Base-by-base conservation (phyloP, 92 coral and sea anemone species). In the Bergia puertoricense region DNA sequence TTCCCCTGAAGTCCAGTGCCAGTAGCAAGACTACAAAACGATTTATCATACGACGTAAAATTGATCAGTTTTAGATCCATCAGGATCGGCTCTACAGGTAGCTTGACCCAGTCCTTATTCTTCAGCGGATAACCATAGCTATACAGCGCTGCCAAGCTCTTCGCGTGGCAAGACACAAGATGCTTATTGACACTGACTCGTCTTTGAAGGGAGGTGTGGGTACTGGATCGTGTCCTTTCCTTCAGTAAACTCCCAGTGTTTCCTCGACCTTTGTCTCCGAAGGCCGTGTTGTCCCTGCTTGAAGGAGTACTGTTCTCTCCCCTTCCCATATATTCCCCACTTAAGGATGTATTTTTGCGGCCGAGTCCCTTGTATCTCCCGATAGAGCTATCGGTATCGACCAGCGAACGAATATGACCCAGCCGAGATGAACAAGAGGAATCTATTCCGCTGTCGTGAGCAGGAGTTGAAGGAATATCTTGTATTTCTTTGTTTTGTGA, bases 31-130 rank as follows among this genome's bases (percentile, higher is more conserved):
- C 23, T 45, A 37, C 54, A 50, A 50, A 84, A 71, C 4, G 78
- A 59, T 75, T 89, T 89, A 44, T 95, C 98, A 51, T 96, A 95
- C 59, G 92, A 88, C 2, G 97, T 96, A 77, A 96, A 95, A 68
- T 96, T 96, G 9, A 96, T 96, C 42, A 93, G 86, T 66, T 92
- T 96, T 43, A 96, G 79, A 65, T 96, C 98, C 95, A 96, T 91
- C 4, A 95, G 86, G 30, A 95, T 92, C 7, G 98, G 99, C 36
- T 90, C 89, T 0, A 96, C 96, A 0, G 94, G 94, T 50, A 85
- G 22, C 13, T 89, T 82, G 46, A 86, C 40, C 94, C 90, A 91
- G 80, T 85, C 88, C 66, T 90, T 88, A 78, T 51, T 18, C 82
- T 89, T 91, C 79, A 54, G 51, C 15, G 93, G 93, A 30, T 68